phyloP scores from a whole-genome alignment of 2,888 invertebrate species.

The Cheilosia variabilis region DNA sequence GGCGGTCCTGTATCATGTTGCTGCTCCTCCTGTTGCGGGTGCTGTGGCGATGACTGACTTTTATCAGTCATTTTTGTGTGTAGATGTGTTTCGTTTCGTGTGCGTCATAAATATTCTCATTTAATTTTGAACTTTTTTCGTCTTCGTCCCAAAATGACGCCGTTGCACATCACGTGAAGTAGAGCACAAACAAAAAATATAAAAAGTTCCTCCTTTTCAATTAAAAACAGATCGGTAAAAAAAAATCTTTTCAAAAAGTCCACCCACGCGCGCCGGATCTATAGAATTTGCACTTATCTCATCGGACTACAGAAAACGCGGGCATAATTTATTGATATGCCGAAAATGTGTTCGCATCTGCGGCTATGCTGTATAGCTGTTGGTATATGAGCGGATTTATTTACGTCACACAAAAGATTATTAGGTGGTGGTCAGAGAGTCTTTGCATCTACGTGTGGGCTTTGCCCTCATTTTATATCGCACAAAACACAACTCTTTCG shows the following conservation, averaged over 20 bases:
- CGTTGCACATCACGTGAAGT: constrained; percentile 70
- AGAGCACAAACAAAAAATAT: constrained; percentile 9
- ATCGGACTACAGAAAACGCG: constrained; percentile 49
- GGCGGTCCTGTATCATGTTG: constrained; percentile 17
- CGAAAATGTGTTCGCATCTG: constrained; percentile 42
- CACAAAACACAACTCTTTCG: constrained; percentile 15
- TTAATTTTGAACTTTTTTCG: constrained; percentile 68
- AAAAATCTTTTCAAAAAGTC: constrained; percentile 40
- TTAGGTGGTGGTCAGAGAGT: constrained; percentile 45
- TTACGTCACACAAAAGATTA: constrained; percentile 63
- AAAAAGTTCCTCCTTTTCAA: constrained; percentile 47
- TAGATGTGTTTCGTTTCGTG: constrained; percentile 32
- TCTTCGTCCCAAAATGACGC: constrained; percentile 66
- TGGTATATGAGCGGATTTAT: constrained; percentile 42
- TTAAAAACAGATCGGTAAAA: constrained; percentile 12
- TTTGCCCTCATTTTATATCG: constrained; percentile 60
- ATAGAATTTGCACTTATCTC: constrained; percentile 52
- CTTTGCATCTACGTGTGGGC: constrained; percentile 41
- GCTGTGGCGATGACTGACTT: constrained; percentile 59
- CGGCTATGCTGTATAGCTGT: background rate
- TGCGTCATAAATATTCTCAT: constrained; percentile 41
- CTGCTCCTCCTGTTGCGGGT: constrained; percentile 30
- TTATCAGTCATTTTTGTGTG: constrained; percentile 63
- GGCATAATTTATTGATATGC: constrained; percentile 67
- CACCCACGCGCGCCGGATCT: constrained; percentile 63